Conservation (phyloP, 2,113 vertebrate species). For the Platysteira castanea region DNA sequence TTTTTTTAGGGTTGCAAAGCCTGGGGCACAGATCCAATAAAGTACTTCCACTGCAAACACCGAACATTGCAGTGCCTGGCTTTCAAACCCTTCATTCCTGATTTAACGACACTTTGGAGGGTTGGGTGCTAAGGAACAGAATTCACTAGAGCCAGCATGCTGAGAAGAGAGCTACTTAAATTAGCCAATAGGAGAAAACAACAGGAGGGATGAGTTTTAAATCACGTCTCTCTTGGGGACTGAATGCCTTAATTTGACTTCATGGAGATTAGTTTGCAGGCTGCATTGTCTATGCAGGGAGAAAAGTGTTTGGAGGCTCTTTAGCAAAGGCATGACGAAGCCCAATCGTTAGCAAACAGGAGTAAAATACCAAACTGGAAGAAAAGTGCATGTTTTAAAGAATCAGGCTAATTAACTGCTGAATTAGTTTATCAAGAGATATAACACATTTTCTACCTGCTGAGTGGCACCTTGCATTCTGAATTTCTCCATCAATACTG, state of each 20-base stretch:
- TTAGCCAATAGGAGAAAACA: constrained; percentile 62
- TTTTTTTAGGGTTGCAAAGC: neutral
- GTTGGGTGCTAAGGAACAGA: constrained; percentile 53
- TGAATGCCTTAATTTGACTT: constrained; percentile 60
- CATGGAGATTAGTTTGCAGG: constrained; percentile 60
- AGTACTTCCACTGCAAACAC: neutral
- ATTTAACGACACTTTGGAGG: constrained; percentile 8
- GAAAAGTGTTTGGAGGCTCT: constrained; percentile 51
- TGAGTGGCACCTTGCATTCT: neutral
- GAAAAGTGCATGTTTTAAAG: constrained; percentile 10
- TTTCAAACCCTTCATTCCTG: constrained; percentile 37
- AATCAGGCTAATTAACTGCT: constrained; percentile 27
- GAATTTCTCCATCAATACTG: neutral
- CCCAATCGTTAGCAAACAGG: neutral
- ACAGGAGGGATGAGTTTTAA: constrained; percentile 61
- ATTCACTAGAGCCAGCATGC: constrained; percentile 35
- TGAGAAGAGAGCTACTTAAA: constrained; percentile 56
- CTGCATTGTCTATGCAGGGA: constrained; percentile 22
- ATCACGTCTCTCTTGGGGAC: constrained; percentile 20
- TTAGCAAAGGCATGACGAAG: constrained; percentile 31
- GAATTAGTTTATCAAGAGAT: constrained; percentile 33
- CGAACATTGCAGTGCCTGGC: neutral
- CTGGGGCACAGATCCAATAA: neutral
- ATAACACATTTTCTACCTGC: neutral
- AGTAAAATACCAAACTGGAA: neutral